Conservation (phyloP, 53 echinoderm and acorn worm genomes). For the Holothuria scabra region DNA sequence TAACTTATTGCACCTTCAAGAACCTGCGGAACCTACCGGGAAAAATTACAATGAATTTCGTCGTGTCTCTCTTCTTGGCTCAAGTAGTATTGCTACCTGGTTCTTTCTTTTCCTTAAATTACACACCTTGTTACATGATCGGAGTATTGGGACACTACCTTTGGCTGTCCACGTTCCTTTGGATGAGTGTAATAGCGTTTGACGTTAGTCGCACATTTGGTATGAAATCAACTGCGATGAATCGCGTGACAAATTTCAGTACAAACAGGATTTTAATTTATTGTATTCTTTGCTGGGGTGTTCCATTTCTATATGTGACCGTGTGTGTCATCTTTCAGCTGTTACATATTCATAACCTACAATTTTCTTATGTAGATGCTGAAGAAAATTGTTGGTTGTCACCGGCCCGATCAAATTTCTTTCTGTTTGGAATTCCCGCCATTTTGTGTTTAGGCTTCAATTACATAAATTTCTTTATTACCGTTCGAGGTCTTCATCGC, state of each 20-base stretch:
- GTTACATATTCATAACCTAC: not conserved
- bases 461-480: not conserved
- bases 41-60: not conserved
- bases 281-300: not conserved
- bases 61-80: not conserved
- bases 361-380: not conserved
- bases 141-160: not conserved
- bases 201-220: slow-evolving; percentile 28
- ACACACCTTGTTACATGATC: not conserved
- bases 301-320: not conserved
- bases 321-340: not conserved
- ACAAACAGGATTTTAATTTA: not conserved
- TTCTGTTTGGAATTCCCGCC: not conserved
- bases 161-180: slow-evolving; percentile 4
- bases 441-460: not conserved
- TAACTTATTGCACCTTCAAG: not conserved
- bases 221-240: not conserved
- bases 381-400: not conserved
- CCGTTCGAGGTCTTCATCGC: not conserved
- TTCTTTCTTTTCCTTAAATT: not conserved
- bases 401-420: not conserved
- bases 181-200: slow-evolving; percentile 17
- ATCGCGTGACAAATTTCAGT: not conserved
- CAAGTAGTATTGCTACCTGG: slow-evolving; percentile 39
- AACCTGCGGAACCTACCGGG: not conserved